Conservation (phyloP, 1,140 invertebrate species). For the Bacillus rossius region DNA sequence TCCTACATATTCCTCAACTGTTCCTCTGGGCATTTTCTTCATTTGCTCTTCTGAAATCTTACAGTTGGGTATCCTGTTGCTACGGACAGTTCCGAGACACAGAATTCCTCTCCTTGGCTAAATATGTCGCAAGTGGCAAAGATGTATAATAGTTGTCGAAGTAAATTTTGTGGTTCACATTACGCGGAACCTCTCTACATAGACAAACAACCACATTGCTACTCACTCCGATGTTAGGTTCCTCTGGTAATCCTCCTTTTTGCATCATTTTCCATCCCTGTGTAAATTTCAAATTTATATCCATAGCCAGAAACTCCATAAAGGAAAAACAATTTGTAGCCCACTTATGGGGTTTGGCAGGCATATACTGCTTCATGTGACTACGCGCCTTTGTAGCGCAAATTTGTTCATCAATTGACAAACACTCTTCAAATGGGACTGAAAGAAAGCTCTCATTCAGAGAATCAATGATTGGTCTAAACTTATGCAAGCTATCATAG, state of each 20-base stretch:
- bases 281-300: slow-evolving; percentile 32
- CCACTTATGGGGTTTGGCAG: slow-evolving; percentile 35
- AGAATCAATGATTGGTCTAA: slow-evolving; percentile 34
- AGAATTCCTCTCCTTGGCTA: slow-evolving; percentile 30
- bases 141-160: slow-evolving; percentile 37
- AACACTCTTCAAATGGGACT: slow-evolving; percentile 31
- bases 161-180: slow-evolving; percentile 25
- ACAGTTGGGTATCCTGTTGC: background rate
- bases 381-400: slow-evolving; percentile 30
- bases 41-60: background rate
- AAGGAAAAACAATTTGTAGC: slow-evolving; percentile 31
- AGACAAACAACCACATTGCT: slow-evolving; percentile 24
- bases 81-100: slow-evolving; percentile 16
- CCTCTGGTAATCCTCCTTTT: slow-evolving; percentile 10
- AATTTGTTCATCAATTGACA: slow-evolving; percentile 36
- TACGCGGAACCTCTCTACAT: slow-evolving; percentile 6
- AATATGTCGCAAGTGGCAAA: slow-evolving; percentile 22
- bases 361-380: slow-evolving; percentile 34
- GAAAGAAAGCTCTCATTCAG: slow-evolving; percentile 35
- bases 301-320: slow-evolving; percentile 23
- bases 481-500: slow-evolving; percentile 30
- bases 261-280: slow-evolving; percentile 11
- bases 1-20: background rate
- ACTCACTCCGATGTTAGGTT: slow-evolving; percentile 26
- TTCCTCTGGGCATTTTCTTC: background rate